phyloP scores from a whole-genome alignment of 2,888 invertebrate species.

The Brenthis daphne region DNA sequence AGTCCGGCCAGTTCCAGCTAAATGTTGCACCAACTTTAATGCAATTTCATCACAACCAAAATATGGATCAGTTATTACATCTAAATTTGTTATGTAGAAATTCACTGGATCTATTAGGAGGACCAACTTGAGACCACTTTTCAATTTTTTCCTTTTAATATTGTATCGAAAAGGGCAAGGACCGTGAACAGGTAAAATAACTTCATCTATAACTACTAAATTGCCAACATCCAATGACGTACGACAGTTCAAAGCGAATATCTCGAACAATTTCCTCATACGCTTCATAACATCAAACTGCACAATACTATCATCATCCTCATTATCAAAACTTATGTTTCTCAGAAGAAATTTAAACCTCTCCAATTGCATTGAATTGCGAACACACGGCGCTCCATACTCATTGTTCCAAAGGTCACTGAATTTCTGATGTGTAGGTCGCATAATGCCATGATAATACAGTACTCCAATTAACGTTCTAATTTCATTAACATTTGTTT shows the following conservation, averaged over 20 bases:
- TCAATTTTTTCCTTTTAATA: constrained; percentile 64
- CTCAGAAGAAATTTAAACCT: constrained; percentile 67
- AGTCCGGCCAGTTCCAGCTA: constrained; percentile 60
- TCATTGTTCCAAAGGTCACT: constrained; percentile 68
- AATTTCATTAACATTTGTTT: constrained; percentile 62
- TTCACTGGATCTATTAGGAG: constrained; percentile 66
- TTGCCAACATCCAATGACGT: constrained; percentile 60
- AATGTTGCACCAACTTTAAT: constrained; percentile 64
- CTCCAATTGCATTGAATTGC: constrained; percentile 62
- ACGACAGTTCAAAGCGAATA: constrained; percentile 73
- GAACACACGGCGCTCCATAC: constrained; percentile 60
- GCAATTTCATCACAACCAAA: constrained; percentile 61
- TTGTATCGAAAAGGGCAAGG: constrained; percentile 72
- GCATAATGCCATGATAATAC: constrained; percentile 71
- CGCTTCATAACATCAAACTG: constrained; percentile 67
- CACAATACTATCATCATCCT: constrained; percentile 53
- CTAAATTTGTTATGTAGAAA: constrained; percentile 71
- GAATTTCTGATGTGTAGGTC: constrained; percentile 66
- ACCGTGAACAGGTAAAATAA: constrained; percentile 68
- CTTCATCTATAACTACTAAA: constrained; percentile 68
- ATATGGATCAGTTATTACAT: constrained; percentile 68
- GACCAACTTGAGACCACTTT: constrained; percentile 69
- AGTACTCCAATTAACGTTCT: constrained; percentile 70
- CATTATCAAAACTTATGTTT: constrained; percentile 64
- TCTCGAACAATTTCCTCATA: constrained; percentile 72